Evolutionary conservation across 1,140 invertebrate genomes (phyloP).

Genomic region (Planococcus citri): DNA sequence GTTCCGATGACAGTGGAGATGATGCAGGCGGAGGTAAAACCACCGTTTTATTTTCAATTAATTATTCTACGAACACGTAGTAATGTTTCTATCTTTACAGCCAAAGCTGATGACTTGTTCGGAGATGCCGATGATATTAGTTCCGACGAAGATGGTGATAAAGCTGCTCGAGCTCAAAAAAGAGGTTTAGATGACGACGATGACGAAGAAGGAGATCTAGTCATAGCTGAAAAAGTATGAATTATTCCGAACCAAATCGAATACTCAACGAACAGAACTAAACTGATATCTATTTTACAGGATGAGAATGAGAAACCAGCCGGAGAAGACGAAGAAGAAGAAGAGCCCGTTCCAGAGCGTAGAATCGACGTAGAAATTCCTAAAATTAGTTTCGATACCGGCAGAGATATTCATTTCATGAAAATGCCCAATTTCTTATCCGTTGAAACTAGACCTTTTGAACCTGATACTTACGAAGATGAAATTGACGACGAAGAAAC

Average conservation of each 20-base stretch:
- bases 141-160: conserved; percentile 55
- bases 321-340: conserved; percentile 49
- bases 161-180: conserved; percentile 35
- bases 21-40: conserved; percentile 10
- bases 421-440: conserved; percentile 88
- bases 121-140: conserved; percentile 89
- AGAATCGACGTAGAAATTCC: conserved; percentile 94
- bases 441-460: conserved; percentile 86
- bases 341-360: conserved; percentile 74
- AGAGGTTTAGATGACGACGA: conserved; percentile 29
- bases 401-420: conserved; percentile 85
- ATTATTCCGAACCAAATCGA: not conserved
- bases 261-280: not conserved
- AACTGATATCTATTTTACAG: conserved; percentile 11
- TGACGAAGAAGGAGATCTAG: conserved; percentile 35
- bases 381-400: conserved; percentile 82
- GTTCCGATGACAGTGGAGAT: conserved; percentile 13
- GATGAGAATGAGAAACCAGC: conserved; percentile 26
- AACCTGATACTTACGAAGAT: conserved; percentile 90
- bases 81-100: conserved; percentile 30
- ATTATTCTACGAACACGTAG: not conserved
- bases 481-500: conserved; percentile 99
- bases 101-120: conserved; percentile 71
- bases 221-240: conserved; percentile 35
- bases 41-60: no score